These are phyloP conservation scores for Drosophila aldrichi DNA, from an alignment of 2,888 invertebrate species.

Conservation along the genomic window DNA sequence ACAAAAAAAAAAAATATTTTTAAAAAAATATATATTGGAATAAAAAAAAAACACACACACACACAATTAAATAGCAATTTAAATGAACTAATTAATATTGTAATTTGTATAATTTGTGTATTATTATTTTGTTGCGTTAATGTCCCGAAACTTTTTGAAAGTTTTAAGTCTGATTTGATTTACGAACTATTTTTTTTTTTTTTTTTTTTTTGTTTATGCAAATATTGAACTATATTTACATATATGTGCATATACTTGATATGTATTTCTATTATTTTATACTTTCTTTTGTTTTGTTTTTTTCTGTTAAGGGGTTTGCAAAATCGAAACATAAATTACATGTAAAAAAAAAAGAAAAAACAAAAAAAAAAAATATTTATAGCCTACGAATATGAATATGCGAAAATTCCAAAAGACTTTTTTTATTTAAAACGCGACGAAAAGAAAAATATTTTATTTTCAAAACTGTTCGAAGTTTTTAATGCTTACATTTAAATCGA, in stretches of 20 bases:
- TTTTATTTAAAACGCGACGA: constrained; percentile 42
- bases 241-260: neutral
- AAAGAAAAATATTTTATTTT: constrained; percentile 29
- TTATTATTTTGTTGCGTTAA: constrained; percentile 37
- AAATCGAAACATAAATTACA: constrained; percentile 18
- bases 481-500: constrained; percentile 41
- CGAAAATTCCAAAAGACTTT: constrained; percentile 67
- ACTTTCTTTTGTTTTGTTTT: constrained; percentile 1
- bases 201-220: constrained; percentile 17
- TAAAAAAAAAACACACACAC: too few relatives aligned
- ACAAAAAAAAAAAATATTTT: neutral
- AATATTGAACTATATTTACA: constrained; percentile 1
- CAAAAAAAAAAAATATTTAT: constrained; percentile 41
- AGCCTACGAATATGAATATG: constrained; percentile 63
- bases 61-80: neutral
- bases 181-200: constrained; percentile 3
- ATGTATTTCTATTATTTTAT: constrained; percentile 15
- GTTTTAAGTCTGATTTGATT: constrained; percentile 47
- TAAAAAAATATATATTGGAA: neutral
- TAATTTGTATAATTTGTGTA: constrained; percentile 10
- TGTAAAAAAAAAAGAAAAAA: constrained; percentile 35
- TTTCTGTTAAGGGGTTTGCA: constrained; percentile 10
- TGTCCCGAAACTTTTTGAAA: constrained; percentile 35
- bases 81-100: constrained; percentile 1
- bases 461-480: constrained; percentile 34